Evolutionary conservation across 2,888 invertebrate genomes (phyloP), one percentile per base, ranked within the genome.

Genomic region (Axea sp.): DNA sequence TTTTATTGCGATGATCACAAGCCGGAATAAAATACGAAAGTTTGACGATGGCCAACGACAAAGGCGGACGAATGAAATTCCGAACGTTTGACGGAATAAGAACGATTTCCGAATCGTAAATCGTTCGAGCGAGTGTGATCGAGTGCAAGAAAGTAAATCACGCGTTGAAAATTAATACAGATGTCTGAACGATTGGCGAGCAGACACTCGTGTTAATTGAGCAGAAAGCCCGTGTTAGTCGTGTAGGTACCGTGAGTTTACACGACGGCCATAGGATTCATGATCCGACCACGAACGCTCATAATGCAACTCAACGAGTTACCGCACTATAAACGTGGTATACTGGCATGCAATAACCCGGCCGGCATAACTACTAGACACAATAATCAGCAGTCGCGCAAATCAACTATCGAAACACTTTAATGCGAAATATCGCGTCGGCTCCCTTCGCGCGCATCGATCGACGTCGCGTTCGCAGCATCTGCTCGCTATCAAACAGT

Each of bases 281-380:
- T 75, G 78, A 76, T 74, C 76, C 55, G 64, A 55, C 75, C 79
- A 77, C 71, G 74, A 77, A 60, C 39, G 74, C 72, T 77, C 77
- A 78, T 80, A 81, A 80, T 78, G 80, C 77, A 76, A 80, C 71
- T 80, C 76, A 80, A 78, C 78, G 78, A 77, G 78, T 79, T 76
- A 81, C 79, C 68, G 57, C 62, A 76, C 76, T 75, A 77, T 82
- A 81, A 80, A 81, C 78, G 72, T 37, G 49, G 45, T 69, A 60
- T 57, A 69, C 59, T 45, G 45, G 53, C 62, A 59, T 31, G 31
- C 69, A 35, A 45, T 41, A 72, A 65, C 55, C 69, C 72, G 47
- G 53, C 64, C 67, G 69, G 75, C 65, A 71, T 73, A 80, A 77
- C 77, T 77, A 75, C 77, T 76, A 76, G 78, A 75, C 75, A 78